Evolutionary conservation across 1,140 invertebrate genomes (phyloP), one percentile per base, ranked within the genome.

Genomic region (Anastatus disparis): DNA sequence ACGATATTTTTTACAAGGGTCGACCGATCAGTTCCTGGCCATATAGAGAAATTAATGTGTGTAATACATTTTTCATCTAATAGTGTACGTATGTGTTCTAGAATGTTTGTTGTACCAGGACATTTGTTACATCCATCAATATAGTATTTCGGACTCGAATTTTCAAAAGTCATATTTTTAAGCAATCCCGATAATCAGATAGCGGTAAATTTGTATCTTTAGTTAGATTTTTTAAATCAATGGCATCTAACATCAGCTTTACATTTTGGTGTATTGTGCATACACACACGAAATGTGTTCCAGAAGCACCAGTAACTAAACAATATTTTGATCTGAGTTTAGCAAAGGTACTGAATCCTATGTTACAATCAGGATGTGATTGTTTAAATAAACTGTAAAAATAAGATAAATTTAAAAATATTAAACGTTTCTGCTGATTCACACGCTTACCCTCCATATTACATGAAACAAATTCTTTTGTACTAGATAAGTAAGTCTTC

Each of bases 261-360:
- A n/a, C n/a, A n/a, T n/a, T n/a, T n/a, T n/a, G n/a, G n/a, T n/a
- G n/a, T n/a, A n/a, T n/a, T n/a, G n/a, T n/a, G n/a, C n/a, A n/a
- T n/a, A n/a, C n/a, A n/a, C n/a, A n/a, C n/a, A n/a, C n/a, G n/a
- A n/a, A n/a, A n/a, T n/a, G n/a, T n/a, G n/a, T n/a, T n/a, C n/a
- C n/a, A n/a, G n/a, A n/a, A n/a, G n/a, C n/a, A n/a, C n/a, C n/a
- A n/a, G n/a, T n/a, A n/a, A n/a, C n/a, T n/a, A n/a, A n/a, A n/a
- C n/a, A n/a, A 15, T 35, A 65, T 29, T 27, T 62, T 46, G 56
- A 48, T 44, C 68, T 71, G 20, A 68, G 62, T 13, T 63, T 35
- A 8, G 63, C 64, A 35, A 74, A 74, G 24, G 56, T 68, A 26
- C 50, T 71, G 29, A 67, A 74, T 31, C 64, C 64, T 26, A 74